These are phyloP conservation scores for Macrotrachela quadricornifera DNA, from an alignment of 1,140 invertebrate species.

Conservation along the genomic window DNA sequence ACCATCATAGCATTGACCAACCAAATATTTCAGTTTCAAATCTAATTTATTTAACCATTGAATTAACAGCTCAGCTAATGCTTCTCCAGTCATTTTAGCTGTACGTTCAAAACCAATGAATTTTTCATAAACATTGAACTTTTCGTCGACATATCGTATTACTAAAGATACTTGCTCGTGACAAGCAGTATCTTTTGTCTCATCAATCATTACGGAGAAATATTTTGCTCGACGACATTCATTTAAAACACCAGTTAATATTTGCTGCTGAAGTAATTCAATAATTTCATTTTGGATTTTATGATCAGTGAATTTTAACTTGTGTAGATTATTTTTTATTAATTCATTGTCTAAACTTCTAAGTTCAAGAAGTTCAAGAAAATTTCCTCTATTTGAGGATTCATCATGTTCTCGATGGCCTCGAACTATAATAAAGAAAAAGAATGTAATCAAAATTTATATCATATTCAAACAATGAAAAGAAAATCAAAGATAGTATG, in stretches of 20 bases:
- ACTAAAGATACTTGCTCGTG: conserved; percentile 1
- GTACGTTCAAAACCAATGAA: not conserved
- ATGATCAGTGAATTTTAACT: too few relatives aligned
- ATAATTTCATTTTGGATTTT: not conserved
- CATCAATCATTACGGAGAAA: conserved; percentile 1
- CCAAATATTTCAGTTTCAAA: not conserved
- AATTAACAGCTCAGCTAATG: not conserved
- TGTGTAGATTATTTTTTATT: too few relatives aligned
- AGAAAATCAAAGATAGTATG: too few relatives aligned
- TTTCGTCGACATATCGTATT: not conserved
- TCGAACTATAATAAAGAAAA: too few relatives aligned
- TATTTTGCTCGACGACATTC: not conserved
- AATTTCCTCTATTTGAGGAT: not conserved
- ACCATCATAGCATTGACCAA: conserved; percentile 1
- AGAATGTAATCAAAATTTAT: too few relatives aligned
- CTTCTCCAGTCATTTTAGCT: too few relatives aligned
- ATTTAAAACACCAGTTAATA: not conserved
- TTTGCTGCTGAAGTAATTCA: not conserved
- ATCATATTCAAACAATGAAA: too few relatives aligned
- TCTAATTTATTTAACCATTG: not conserved
- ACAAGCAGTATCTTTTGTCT: not conserved
- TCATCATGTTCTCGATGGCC: not conserved
- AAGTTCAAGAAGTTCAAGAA: not conserved
- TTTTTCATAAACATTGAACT: not conserved
- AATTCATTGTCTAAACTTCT: too few relatives aligned